phyloP scores from a whole-genome alignment of 2,888 invertebrate genomes.

The Shargacucullia verbasci region DNA sequence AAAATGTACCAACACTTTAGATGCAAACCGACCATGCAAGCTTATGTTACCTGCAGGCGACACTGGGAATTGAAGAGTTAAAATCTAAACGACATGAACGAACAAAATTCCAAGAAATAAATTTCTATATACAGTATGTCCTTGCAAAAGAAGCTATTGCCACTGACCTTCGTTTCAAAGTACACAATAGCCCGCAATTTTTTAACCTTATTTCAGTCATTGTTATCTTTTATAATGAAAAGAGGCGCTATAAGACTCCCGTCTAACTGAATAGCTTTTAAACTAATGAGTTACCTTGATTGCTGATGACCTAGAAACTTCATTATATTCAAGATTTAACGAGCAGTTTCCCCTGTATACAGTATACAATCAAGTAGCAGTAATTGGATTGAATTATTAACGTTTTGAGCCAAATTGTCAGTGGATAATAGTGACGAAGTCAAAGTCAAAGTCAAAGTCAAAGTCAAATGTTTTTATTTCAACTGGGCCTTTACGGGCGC shows the following conservation, averaged over 20 bases:
- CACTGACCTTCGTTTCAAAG: slow-evolving; percentile 24
- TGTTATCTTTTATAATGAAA: slow-evolving; percentile 54
- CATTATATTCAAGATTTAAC: slow-evolving; percentile 35
- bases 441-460: no score
- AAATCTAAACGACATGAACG: no score
- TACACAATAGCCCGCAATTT: slow-evolving; percentile 47
- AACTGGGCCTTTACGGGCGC: no score
- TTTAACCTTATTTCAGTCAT: slow-evolving; percentile 40
- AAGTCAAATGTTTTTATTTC: no score
- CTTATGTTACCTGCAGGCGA: no score
- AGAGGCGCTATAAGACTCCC: slow-evolving; percentile 34
- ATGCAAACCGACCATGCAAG: no score
- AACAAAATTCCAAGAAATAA: not conserved
- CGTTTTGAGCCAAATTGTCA: no score
- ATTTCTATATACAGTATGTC: not conserved
- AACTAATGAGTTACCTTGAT: slow-evolving; percentile 56
- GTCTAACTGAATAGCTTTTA: slow-evolving; percentile 47
- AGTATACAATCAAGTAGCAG: no score
- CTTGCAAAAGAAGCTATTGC: not conserved
- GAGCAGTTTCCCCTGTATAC: slow-evolving; percentile 30
- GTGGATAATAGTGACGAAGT: no score
- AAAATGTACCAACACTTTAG: no score
- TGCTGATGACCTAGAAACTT: slow-evolving; percentile 23
- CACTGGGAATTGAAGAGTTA: no score
- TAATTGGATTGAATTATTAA: no score